These are phyloP conservation scores for Muscicapa adusta DNA, from an alignment of 2,113 vertebrate genomes.

Conservation along the genomic window DNA sequence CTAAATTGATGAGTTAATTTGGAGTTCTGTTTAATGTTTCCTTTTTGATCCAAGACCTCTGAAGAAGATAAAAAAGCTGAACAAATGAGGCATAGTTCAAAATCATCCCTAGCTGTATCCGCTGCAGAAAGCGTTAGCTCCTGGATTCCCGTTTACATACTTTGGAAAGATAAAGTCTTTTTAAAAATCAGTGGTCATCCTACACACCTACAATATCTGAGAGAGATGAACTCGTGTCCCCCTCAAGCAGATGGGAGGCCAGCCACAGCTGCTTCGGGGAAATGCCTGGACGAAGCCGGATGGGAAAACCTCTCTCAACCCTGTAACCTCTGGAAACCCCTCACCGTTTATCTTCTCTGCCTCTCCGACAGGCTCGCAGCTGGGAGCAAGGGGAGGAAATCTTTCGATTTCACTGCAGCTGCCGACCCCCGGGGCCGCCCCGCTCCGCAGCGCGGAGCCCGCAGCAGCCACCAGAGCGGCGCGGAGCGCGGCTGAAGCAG, in stretches of 20 bases:
- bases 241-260: background rate
- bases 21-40: background rate
- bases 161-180: background rate
- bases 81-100: fast-evolving
- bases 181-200: no score
- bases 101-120: background rate
- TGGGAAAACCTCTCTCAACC: background rate
- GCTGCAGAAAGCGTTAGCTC: background rate
- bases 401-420: fast-evolving
- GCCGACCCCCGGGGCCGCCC: background rate
- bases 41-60: background rate
- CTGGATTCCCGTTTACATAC: background rate
- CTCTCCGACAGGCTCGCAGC: background rate
- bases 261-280: background rate
- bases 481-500: background rate
- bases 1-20: background rate
- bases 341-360: background rate
- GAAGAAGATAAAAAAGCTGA: background rate
- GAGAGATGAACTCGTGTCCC: fast-evolving
- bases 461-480: fast-evolving
- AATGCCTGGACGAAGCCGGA: background rate
- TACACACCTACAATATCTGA: fast-evolving
- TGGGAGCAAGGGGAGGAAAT: fast-evolving
- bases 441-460: background rate
- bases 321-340: background rate